Evolutionary conservation across 2,113 vertebrate species (phyloP), one percentile per base, ranked within the genome.

Genomic region (Saccopteryx leptura): DNA sequence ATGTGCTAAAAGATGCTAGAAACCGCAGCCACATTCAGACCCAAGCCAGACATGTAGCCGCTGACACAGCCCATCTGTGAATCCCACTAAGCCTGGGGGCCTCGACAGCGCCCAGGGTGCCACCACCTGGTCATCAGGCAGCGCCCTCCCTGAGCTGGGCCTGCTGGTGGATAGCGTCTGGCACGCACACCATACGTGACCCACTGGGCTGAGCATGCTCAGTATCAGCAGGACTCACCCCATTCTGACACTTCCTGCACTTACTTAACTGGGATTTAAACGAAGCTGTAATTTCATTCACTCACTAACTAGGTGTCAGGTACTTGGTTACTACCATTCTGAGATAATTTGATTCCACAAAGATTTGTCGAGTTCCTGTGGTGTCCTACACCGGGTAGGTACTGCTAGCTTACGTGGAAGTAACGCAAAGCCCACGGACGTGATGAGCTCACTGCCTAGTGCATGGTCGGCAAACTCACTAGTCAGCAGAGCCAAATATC

Each of bases 171-270:
- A 8, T 4, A 21, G 23, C 54, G 17, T 7, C 52, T 0, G 1
- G 17, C 11, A 24, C 0, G 4, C 39, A 33, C 10, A 7, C 1
- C 14, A 5, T 14, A 4, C 8, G 26, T 4, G 48, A 52, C 15
- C 7, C 13, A 1, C 61, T 8, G 28, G 0, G 0, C 24, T 13
- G 9, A 26, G 33, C 68, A 9, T 3, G 4, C 2, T 1, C 1
- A n/a, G 24, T 1, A 9, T 9, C 23, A 0, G 4, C 0, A 21
- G 11, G 13, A 21, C 11, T 19, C 56, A 31, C 24, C 65, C 63
- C 31, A 0, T 31, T 75, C 28, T 26, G 75, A 15, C 60, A 69
- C 26, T 39, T 21, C 56, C 60, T 19, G 75, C 46, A 23, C 28
- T 80, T 14, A 61, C 24, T 23, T 39, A 12, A 74, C 7, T 14